A percentile compares a stretch with the other conserved stretches of the same genome.
Conservation (phyloP, 2,888 invertebrate species). For the Clusia tigrina region DNA sequence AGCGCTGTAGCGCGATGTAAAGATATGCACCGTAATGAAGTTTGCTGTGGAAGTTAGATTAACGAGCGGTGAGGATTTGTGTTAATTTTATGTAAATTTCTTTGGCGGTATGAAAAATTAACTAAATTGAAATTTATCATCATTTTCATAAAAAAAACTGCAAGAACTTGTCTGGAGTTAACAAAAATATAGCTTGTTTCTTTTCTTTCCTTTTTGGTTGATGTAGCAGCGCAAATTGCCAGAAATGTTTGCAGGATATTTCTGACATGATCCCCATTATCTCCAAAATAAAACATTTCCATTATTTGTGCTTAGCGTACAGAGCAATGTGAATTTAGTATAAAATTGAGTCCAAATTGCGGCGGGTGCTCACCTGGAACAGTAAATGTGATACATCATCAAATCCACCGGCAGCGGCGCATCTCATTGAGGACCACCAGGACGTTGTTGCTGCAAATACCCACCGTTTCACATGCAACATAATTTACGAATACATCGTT, state of each 20-base stretch:
- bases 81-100: conserved; percentile 17
- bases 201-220: too few relatives aligned
- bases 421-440: neutral
- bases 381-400: neutral
- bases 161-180: too few relatives aligned
- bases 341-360: too few relatives aligned
- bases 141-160: neutral
- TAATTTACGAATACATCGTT: conserved; percentile 50
- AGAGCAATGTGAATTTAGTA: too few relatives aligned
- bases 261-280: too few relatives aligned
- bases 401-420: neutral
- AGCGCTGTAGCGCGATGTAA: conserved; percentile 13
- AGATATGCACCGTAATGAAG: conserved; percentile 21
- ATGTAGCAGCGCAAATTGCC: too few relatives aligned
- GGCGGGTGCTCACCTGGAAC: too few relatives aligned
- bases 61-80: conserved; percentile 14
- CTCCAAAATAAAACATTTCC: too few relatives aligned
- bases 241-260: too few relatives aligned
- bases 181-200: too few relatives aligned
- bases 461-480: conserved; percentile 44
- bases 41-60: conserved; percentile 1
- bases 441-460: neutral
- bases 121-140: conserved; percentile 9
- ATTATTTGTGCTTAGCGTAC: too few relatives aligned
- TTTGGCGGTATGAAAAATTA: conserved; percentile 9